Conservation (phyloP, 2,888 invertebrate genomes). For the Chrysolina americana region DNA sequence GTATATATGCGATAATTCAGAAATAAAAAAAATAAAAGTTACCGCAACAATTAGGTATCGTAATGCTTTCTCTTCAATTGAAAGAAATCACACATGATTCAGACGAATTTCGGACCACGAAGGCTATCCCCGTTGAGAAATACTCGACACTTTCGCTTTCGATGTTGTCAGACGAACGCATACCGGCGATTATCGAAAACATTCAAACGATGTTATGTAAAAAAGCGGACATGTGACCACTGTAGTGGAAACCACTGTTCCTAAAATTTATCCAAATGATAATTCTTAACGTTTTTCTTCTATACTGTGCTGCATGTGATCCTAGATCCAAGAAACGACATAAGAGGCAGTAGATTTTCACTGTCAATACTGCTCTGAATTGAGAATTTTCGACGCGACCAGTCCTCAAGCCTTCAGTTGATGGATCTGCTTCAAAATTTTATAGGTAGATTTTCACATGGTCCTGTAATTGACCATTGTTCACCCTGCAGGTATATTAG, state of each 20-base stretch:
- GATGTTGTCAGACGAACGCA: not conserved
- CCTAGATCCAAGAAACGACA: too few relatives aligned
- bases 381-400: too few relatives aligned
- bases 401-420: too few relatives aligned
- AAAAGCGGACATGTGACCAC: not conserved
- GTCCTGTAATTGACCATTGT: too few relatives aligned
- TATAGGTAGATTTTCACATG: too few relatives aligned
- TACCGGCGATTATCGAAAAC: not conserved
- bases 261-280: not conserved
- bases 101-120: constrained; percentile 7
- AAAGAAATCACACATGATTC: constrained; percentile 2
- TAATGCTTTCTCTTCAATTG: not conserved
- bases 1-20: too few relatives aligned
- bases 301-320: too few relatives aligned
- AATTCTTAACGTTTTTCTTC: not conserved
- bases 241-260: not conserved
- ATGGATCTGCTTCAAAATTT: too few relatives aligned
- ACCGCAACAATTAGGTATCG: not conserved
- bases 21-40: not conserved
- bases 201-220: not conserved
- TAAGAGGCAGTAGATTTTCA: too few relatives aligned
- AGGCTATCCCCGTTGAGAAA: constrained; percentile 13
- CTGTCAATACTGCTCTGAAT: too few relatives aligned
- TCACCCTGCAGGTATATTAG: too few relatives aligned
- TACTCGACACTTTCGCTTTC: constrained; percentile 16